Evolutionary conservation across 1,140 invertebrate genomes (phyloP).

Genomic region (Drosophila burlai): DNA sequence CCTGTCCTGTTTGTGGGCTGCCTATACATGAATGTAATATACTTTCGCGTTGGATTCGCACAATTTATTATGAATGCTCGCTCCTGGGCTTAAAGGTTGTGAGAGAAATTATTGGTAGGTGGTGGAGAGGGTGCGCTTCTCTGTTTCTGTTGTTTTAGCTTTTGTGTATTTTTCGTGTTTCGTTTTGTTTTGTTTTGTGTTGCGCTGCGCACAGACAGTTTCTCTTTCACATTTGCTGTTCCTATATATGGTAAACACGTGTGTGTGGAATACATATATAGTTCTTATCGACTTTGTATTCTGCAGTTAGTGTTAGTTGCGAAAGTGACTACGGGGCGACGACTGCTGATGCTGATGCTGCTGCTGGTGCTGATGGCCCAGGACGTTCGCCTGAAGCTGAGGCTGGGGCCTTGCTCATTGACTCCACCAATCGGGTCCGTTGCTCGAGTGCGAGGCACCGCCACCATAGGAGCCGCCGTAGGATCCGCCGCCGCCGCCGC

Average conservation of each 20-base stretch:
- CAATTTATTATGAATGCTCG: slow-evolving; percentile 59
- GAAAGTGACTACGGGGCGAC: slow-evolving; percentile 52
- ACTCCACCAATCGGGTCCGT: slow-evolving; percentile 81
- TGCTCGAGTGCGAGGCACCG: slow-evolving; percentile 71
- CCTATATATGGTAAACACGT: slow-evolving; percentile 62
- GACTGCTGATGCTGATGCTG: slow-evolving; percentile 31
- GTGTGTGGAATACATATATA: slow-evolving; percentile 64
- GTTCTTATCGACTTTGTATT: slow-evolving; percentile 59
- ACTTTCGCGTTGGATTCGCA: slow-evolving; percentile 57
- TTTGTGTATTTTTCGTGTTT: slow-evolving; percentile 39
- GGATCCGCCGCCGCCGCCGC: slow-evolving; percentile 79
- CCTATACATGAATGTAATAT: slow-evolving; percentile 60
- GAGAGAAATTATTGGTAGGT: slow-evolving; percentile 25
- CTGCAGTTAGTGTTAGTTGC: slow-evolving; percentile 47
- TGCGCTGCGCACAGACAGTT: slow-evolving; percentile 78
- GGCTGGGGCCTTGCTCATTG: slow-evolving; percentile 73
- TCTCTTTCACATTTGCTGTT: slow-evolving; percentile 80
- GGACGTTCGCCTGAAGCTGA: slow-evolving; percentile 49
- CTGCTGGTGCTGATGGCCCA: slow-evolving; percentile 48
- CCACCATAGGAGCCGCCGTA: slow-evolving; percentile 86
- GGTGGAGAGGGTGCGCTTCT: slow-evolving; percentile 30
- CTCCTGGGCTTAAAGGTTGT: slow-evolving; percentile 49
- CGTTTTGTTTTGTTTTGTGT: slow-evolving; percentile 59
- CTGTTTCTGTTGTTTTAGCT: slow-evolving; percentile 11
- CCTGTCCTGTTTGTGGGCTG: slow-evolving; percentile 27